Base-by-base conservation (phyloP, 2,113 vertebrate genomes). In the Malurus cyaneus region DNA sequence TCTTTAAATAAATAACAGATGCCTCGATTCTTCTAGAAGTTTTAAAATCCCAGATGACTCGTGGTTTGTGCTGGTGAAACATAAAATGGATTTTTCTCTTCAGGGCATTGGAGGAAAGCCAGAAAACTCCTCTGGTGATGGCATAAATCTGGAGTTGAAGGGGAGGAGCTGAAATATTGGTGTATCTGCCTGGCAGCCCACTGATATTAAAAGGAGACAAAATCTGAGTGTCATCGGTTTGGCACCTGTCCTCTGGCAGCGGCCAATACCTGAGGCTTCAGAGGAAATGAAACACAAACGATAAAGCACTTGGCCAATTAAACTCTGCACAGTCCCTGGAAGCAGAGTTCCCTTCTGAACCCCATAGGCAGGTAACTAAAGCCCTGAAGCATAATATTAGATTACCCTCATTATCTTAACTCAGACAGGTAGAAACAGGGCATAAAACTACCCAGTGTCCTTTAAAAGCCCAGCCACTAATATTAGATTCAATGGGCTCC, bases 321-420 rank as follows among this genome's bases (percentile, higher is more conserved):
- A 92, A 93, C 46, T 65, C 81, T 59, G 54, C 67, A 74, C 76
- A 65, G 72, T 8, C 59, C 65, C 71, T 73, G 52, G 59, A 90
- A 96, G 89, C 50, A 92, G 53, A 93, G 81, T 12, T 77, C 76
- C 34, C 61, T 93, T 85, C 78, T 67, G 60, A 95, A 92, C 89
- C 88, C 80, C 47, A 62, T 0, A 70, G 88, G 80, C 61, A 94
- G 85, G 74, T 86, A 94, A 86, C 89, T 89, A 77, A 87, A 92
- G 72, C 89, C 91, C 94, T 60, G 80, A 87, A 93, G 95, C 92
- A 36, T 47, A 88, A 89, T 77, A 93, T 92, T 90, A 81, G 87
- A 92, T 94, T 92, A 91, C 41, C 42, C 62, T 94, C 92, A 94
- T 95, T 94, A 95, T 91, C 91, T 93, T 92, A 92, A 95, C 80